Conservation (phyloP, 2,113 vertebrate species). For the Lophius piscatorius region DNA sequence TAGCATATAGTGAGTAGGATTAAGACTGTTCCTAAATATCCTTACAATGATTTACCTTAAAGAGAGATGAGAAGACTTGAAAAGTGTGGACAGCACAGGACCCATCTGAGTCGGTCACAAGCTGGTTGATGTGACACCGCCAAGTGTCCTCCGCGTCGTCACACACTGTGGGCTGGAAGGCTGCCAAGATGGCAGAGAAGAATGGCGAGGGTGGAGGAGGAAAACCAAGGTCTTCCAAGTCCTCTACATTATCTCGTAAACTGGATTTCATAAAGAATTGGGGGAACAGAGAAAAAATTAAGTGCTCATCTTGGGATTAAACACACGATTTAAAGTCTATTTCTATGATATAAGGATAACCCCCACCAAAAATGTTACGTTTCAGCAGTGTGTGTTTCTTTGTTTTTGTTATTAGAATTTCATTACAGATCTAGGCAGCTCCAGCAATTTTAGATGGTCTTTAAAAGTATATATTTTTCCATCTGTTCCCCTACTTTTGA, state of each 20-base stretch:
- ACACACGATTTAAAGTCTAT: no score
- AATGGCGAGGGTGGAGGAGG: conserved; percentile 96
- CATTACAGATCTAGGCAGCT: no score
- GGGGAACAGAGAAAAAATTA: conserved; percentile 18
- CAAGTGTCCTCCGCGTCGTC: conserved; percentile 91
- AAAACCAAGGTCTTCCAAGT: conserved; percentile 81
- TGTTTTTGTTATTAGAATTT: no score
- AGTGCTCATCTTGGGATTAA: no score
- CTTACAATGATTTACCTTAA: conserved; percentile 83
- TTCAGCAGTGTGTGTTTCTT: no score
- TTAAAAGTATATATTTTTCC: no score
- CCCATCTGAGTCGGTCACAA: conserved; percentile 92
- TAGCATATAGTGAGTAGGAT: no score
- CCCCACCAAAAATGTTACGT: no score
- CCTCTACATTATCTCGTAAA: conserved; percentile 88
- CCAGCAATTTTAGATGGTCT: no score
- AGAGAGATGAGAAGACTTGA: conserved; percentile 96
- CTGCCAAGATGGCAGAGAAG: conserved; percentile 97
- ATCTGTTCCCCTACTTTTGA: no score
- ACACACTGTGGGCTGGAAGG: conserved; percentile 92
- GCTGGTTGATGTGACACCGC: conserved; percentile 95
- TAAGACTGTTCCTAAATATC: neutral
- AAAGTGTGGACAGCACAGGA: conserved; percentile 98
- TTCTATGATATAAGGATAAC: no score
- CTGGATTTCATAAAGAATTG: conserved; percentile 66